These are phyloP conservation scores for Chrysogorgia sp. DNA, from an alignment of 92 coral and sea anemone genomes.

Conservation along the genomic window DNA sequence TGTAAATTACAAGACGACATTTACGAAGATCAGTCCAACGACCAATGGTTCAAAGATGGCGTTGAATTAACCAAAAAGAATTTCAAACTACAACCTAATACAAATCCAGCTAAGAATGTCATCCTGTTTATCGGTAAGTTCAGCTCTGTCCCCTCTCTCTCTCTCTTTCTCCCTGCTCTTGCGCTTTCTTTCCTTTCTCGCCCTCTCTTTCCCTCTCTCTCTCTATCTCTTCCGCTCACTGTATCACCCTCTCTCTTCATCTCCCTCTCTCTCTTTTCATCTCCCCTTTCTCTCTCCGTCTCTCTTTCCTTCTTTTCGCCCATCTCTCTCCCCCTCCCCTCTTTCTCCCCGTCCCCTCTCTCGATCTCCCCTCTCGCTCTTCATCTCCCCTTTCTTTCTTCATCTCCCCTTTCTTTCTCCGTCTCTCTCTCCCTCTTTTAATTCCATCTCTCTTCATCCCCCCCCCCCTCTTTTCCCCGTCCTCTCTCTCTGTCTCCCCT, in stretches of 20 bases:
- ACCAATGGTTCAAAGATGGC: constrained; percentile 84
- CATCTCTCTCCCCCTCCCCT: too few relatives aligned
- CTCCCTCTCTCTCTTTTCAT: background rate
- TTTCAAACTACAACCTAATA: constrained; percentile 63
- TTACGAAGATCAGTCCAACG: constrained; percentile 58
- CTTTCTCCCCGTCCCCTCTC: too few relatives aligned
- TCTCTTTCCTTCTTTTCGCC: too few relatives aligned
- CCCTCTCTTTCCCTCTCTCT: background rate
- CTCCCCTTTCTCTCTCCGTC: background rate
- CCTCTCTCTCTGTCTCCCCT: too few relatives aligned
- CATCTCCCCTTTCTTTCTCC: too few relatives aligned
- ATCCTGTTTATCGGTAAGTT: constrained; percentile 76
- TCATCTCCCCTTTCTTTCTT: background rate
- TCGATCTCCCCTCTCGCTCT: background rate
- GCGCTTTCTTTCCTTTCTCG: too few relatives aligned
- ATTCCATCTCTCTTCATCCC: too few relatives aligned
- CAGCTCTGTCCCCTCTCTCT: background rate
- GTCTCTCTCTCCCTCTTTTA: background rate
- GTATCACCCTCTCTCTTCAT: too few relatives aligned
- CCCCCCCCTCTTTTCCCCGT: background rate
- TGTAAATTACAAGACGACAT: constrained; percentile 13
- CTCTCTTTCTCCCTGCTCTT: background rate
- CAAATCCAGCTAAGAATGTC: constrained; percentile 77
- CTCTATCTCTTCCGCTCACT: too few relatives aligned
- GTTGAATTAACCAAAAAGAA: constrained; percentile 68